Conservation (phyloP, 2,888 invertebrate genomes). For the Diloba caeruleocephala region DNA sequence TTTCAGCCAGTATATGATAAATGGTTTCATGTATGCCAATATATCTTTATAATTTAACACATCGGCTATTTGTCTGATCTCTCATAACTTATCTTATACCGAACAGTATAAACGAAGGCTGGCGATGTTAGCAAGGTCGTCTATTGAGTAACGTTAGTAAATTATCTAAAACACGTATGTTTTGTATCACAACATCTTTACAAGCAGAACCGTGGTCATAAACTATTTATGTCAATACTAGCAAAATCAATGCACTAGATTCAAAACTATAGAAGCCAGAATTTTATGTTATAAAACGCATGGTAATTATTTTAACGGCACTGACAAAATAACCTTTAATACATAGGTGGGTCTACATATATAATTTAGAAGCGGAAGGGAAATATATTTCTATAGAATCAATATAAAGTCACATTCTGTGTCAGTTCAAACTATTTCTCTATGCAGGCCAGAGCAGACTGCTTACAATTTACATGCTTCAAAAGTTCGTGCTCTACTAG, state of each 20-base stretch:
- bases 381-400: too few species aligned
- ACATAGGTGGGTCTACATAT: too few species aligned
- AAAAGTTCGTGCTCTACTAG: constrained; percentile 43
- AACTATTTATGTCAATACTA: too few species aligned
- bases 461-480: constrained; percentile 28
- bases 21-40: not conserved
- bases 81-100: constrained; percentile 22
- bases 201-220: too few species aligned
- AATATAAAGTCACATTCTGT: not conserved
- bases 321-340: too few species aligned
- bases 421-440: constrained; percentile 15
- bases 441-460: constrained; percentile 10
- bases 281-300: too few species aligned
- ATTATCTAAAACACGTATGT: too few species aligned
- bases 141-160: constrained; percentile 5
- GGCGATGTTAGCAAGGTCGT: constrained; percentile 30
- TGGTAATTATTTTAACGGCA: too few species aligned
- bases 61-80: not conserved
- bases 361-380: too few species aligned
- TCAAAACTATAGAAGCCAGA: too few species aligned
- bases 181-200: too few species aligned
- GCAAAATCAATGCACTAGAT: too few species aligned
- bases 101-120: constrained; percentile 29
- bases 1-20: constrained; percentile 1
- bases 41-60: not conserved